Evolutionary conservation across 2,113 vertebrate species (phyloP), one percentile per base, ranked within the genome.

Genomic region (Pygoscelis adeliae): DNA sequence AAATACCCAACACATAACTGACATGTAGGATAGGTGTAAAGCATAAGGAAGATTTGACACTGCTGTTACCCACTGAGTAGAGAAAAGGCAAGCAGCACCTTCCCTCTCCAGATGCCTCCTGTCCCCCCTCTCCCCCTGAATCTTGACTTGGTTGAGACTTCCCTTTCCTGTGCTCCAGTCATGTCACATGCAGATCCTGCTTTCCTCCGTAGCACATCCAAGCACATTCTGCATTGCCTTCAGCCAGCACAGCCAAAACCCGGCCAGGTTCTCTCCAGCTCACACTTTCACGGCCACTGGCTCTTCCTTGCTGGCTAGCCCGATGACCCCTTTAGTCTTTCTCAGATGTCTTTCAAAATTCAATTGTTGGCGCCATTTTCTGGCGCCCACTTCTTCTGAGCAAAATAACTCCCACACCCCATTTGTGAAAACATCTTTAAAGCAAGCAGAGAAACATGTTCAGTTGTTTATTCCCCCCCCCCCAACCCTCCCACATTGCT

Each of bases 391-490:
- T 96, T 7, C 5, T 47, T 92, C 83, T 69, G 62, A 95, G 49
- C 67, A 92, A 96, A 90, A 90, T 49, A 92, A 93, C 79, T 73
- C 79, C 93, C 63, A 90, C 91, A 49, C 9, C 13, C 9, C 42
- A 58, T 90, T 92, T 78, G 81, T 67, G 47, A 93, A 95, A 97
- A 70, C 46, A 72, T 89, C 63, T 89, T 87, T 67, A 63, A 89
- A 90, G n/a, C 11, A 94, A 94, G 76, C 17, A 92, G 44, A 92
- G 61, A 85, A 92, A 63, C 23, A 34, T 71, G 34, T 93, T 83
- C 59, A 44, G 13, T 69, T 9, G 8, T 32, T 76, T 49, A 2
- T 67, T 89, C 42, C 46, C 49, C 13, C 9, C 23, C 46, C 27
- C 32, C 59, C 71, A n/a, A n/a, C 32, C 59, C 71, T 71, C 74